Evolutionary conservation across 2,797 vertebrate genomes (phyloP), one percentile per base, ranked within the genome.

Genomic region (Ptychobarbus kaznakovi): DNA sequence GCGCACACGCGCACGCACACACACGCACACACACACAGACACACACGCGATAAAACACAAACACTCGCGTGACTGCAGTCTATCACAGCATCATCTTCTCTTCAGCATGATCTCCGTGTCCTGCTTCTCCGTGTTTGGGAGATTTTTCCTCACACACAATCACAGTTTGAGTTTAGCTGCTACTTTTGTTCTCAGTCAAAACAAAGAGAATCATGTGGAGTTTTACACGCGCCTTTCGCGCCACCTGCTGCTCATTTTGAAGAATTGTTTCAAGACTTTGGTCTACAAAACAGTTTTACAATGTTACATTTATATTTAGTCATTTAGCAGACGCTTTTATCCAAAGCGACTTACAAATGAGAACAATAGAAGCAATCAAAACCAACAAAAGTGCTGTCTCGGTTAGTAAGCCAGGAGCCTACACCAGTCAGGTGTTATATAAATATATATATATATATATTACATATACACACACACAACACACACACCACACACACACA

Each of bases 141-240:
- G 8, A 46, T 80, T n/a, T 46, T 63, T 38, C 28, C 46, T 12
- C 38, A n/a, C 28, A 15, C 66, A 78, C 75, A 69, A 10, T 78
- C 20, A 58, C 63, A 42, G 51, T 44, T 79, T 35, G 25, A 56
- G 25, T 79, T 56, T 4, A 13, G 58, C 69, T 42, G 16, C 46
- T 74, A 87, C 32, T 83, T 83, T 56, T 87, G 86, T 83, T 74
- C 76, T 80, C 44, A 56, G 35, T 70, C 83, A 80, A 87, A 84
- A 87, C 78, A 84, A 84, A 84, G 83, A 61, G 28, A 44, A 46
- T 20, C 22, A 73, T 65, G 72, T 53, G 13, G 75, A 61, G 65
- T 25, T 49, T 38, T 32, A 6, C 40, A 2, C 53, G 49, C 5
- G 70, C 11, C 22, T 58, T 11, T 9, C 7, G 13, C 86, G 70